Percentiles rank a stretch among this genome's conserved stretches.
These are phyloP conservation scores for Alfaro cultratus DNA, from an alignment of 2,797 vertebrate genomes.

Conservation along the genomic window DNA sequence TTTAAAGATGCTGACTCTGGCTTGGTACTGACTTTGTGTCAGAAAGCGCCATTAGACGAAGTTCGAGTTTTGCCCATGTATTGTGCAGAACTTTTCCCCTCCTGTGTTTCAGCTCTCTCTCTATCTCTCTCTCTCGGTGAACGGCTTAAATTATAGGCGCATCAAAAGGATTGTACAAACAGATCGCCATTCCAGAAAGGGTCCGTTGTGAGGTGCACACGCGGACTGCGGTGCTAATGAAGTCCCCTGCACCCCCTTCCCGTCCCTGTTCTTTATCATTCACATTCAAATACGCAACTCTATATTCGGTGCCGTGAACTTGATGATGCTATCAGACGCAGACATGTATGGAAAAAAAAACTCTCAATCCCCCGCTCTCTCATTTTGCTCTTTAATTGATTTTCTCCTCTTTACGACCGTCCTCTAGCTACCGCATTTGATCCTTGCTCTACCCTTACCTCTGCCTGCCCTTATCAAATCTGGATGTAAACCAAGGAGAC, in stretches of 20 bases:
- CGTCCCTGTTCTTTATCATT: constrained; percentile 46
- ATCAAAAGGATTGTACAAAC: background rate
- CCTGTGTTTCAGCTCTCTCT: background rate
- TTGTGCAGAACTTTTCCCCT: background rate
- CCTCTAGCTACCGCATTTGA: constrained; percentile 53
- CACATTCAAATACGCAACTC: constrained; percentile 55
- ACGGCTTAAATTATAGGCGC: constrained; percentile 16
- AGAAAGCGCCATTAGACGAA: background rate
- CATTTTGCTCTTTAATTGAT: constrained; percentile 53
- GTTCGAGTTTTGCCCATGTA: background rate
- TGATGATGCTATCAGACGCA: constrained; percentile 53
- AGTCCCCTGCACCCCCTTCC: background rate
- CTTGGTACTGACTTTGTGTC: constrained; percentile 5
- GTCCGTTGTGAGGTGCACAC: constrained; percentile 10
- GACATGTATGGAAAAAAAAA: constrained; percentile 21
- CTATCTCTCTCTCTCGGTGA: background rate
- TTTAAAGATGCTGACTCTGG: constrained; percentile 53
- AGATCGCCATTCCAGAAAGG: constrained; percentile 5
- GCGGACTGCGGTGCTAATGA: constrained; percentile 9
- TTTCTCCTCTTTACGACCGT: constrained; percentile 51
- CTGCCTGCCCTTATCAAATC: constrained; percentile 39
- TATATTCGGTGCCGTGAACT: constrained; percentile 47
- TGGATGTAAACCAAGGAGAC: constrained; percentile 50
- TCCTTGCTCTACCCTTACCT: constrained; percentile 42
- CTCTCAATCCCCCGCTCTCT: background rate